Evolutionary conservation across 2,113 vertebrate genomes (phyloP).

Genomic region (Cranoglanis bouderius): DNA sequence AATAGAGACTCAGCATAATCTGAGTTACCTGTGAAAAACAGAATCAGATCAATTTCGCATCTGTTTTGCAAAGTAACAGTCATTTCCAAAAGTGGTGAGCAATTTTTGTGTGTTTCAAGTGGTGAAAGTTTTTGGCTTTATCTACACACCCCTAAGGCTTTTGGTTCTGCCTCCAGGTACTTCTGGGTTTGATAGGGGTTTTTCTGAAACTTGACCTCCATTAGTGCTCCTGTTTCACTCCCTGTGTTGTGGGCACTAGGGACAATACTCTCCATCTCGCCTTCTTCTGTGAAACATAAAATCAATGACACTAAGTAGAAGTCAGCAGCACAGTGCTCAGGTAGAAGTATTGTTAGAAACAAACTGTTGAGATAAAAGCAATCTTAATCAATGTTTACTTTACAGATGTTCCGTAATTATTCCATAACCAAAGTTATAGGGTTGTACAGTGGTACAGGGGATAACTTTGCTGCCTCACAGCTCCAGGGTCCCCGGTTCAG

Average conservation of each 20-base stretch:
- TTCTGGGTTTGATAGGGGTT: slow-evolving; percentile 62
- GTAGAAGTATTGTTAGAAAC: not conserved
- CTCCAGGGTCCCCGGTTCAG: not conserved
- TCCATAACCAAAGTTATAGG: not conserved
- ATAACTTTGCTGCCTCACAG: not conserved
- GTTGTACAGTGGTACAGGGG: not conserved
- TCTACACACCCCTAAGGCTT: slow-evolving; percentile 69
- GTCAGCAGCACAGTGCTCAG: not conserved
- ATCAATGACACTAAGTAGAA: not conserved
- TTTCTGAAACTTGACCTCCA: slow-evolving; percentile 68
- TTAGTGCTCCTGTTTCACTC: slow-evolving; percentile 53
- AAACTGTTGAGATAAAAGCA: not conserved
- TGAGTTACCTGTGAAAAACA: slow-evolving; percentile 64
- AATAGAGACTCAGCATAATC: slow-evolving; percentile 62
- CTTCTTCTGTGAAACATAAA: slow-evolving; percentile 23
- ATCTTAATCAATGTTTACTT: not conserved
- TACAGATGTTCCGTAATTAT: not conserved
- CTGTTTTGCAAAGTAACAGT: not conserved
- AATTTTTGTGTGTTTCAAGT: not conserved
- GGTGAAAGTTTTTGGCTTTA: not conserved
- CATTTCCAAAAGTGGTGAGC: not conserved
- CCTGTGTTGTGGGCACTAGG: not conserved
- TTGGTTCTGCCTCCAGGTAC: slow-evolving; percentile 73
- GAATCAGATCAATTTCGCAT: not conserved
- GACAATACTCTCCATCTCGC: slow-evolving; percentile 1